These are phyloP conservation scores for Drosophila infuscata DNA, from an alignment of 2,888 invertebrate genomes.

Conservation along the genomic window DNA sequence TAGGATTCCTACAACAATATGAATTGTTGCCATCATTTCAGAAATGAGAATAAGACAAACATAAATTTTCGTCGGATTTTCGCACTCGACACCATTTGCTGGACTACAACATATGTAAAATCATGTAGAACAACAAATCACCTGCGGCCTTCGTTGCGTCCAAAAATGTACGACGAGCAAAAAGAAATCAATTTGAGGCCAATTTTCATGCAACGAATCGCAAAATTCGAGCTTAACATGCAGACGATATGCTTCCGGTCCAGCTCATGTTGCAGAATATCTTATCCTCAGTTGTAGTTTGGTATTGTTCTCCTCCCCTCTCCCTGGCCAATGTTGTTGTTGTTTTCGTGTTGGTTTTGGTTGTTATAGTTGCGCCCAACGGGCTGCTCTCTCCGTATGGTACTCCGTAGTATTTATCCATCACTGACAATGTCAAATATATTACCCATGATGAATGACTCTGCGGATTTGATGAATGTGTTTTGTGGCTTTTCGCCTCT, in stretches of 20 bases:
- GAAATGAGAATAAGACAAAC: neutral
- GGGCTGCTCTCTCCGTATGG: slow-evolving; percentile 38
- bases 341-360: slow-evolving; percentile 39
- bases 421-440: slow-evolving; percentile 82
- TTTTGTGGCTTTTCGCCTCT: slow-evolving; percentile 75
- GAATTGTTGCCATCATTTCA: neutral
- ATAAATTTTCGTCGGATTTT: slow-evolving; percentile 3
- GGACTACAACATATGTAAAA: slow-evolving; percentile 6
- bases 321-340: slow-evolving; percentile 11
- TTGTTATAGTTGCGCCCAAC: slow-evolving; percentile 34
- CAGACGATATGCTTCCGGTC: slow-evolving; percentile 72
- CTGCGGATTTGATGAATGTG: slow-evolving; percentile 81
- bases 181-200: slow-evolving; percentile 58
- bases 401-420: slow-evolving; percentile 76
- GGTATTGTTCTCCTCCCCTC: slow-evolving; percentile 4
- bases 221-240: slow-evolving; percentile 68
- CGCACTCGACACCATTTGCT: neutral
- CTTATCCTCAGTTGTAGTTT: slow-evolving; percentile 50
- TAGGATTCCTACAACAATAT: neutral
- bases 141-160: slow-evolving; percentile 31
- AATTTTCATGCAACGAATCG: slow-evolving; percentile 72
- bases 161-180: neutral
- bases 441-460: slow-evolving; percentile 82
- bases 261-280: slow-evolving; percentile 52
- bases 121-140: slow-evolving; percentile 24